Evolutionary conservation across 2,888 invertebrate species (phyloP), one percentile per base, ranked within the genome.

Genomic region (Platynereis dumerilii): DNA sequence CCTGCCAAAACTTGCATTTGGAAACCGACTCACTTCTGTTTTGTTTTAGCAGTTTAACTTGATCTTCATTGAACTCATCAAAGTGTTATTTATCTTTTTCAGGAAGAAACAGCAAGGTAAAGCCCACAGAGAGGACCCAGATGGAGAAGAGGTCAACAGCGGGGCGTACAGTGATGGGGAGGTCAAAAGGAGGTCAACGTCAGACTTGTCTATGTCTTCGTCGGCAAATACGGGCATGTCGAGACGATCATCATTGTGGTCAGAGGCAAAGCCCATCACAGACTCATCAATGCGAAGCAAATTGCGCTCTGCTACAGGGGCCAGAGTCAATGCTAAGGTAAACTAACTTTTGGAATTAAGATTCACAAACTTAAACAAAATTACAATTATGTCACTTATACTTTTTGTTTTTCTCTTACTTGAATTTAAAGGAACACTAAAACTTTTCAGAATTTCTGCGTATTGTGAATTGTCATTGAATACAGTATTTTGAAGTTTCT

Each of bases 291-390:
- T 77, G 20, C 71, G 70, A 34, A 69, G 48, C 71, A 72, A 64
- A 67, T 71, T 48, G 60, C 74, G 56, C 27, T 57, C 62, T 15
- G 62, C 62, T 17, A 24, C 56, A 29, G 54, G 67, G 22, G 67
- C 73, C 12, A 64, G 68, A n/a, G 64, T 75, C 20, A 73, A 74
- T 12, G 70, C 74, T n/a, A 72, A 70, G 72, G 76, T 75, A 69
- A 48, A n/a, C n/a, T n/a, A n/a, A n/a, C n/a, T n/a, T n/a, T n/a
- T n/a, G n/a, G n/a, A n/a, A n/a, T n/a, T 62, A 63, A 1, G 26
- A 5, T 34, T 1, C 1, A 39, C 15, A n/a, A n/a, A n/a, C n/a
- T n/a, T n/a, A n/a, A n/a, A n/a, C n/a, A n/a, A n/a, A n/a, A n/a
- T n/a, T 42, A 15, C 17, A 42, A 42, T 42, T 42, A 15, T 42